phyloP scores from a whole-genome alignment of 2,797 vertebrate species.

The Tragopan temminckii region DNA sequence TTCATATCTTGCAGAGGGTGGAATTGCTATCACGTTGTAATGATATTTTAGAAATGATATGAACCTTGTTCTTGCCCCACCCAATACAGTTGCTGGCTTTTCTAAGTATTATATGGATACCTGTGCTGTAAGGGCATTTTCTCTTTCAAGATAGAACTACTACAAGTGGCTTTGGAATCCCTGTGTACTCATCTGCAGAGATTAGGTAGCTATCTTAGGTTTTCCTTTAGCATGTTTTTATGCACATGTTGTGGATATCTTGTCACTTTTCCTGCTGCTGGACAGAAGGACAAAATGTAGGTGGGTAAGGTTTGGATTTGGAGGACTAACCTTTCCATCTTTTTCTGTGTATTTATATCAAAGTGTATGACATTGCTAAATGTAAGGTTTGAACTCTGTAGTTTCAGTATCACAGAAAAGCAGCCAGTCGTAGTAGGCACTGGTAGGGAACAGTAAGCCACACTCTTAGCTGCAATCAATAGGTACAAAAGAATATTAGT shows the following conservation, averaged over 20 bases:
- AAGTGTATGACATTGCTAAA: background rate
- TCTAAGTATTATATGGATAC: background rate
- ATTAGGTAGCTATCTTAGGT: background rate
- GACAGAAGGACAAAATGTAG: background rate
- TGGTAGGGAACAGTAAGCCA: background rate
- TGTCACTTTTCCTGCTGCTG: background rate
- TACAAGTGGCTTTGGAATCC: background rate
- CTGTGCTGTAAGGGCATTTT: background rate
- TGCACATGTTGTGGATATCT: background rate
- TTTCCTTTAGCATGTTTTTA: background rate
- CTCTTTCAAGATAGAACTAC: background rate
- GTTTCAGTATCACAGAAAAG: background rate
- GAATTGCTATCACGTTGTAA: background rate
- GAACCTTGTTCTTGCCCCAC: background rate
- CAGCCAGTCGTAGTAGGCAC: background rate
- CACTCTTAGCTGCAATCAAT: background rate
- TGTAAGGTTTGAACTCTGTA: background rate
- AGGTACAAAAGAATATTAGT: background rate
- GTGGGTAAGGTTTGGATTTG: background rate
- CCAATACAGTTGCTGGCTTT: background rate
- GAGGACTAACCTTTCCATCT: background rate
- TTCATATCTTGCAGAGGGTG: too few species aligned
- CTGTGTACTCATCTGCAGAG: background rate
- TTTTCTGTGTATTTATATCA: too few species aligned
- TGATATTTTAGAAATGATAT: background rate